Conservation (phyloP, 2,113 vertebrate species). For the Edolisoma coerulescens region DNA sequence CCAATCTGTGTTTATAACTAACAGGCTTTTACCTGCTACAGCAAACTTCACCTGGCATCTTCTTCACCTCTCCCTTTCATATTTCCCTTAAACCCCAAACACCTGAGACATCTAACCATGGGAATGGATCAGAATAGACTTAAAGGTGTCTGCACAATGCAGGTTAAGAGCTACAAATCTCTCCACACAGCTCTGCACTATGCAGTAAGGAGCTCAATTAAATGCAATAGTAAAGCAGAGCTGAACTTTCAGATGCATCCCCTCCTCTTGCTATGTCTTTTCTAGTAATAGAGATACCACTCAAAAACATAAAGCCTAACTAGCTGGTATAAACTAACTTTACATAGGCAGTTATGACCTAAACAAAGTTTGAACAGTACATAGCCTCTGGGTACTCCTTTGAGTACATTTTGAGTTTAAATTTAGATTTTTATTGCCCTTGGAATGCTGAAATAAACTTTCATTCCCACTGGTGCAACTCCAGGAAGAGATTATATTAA, state of each 20-base stretch:
- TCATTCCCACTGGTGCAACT: constrained; percentile 27
- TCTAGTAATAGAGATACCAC: neutral
- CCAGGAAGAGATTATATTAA: constrained; percentile 56
- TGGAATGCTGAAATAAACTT: constrained; percentile 47
- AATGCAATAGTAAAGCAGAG: neutral
- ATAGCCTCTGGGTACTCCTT: constrained; percentile 3
- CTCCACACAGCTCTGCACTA: neutral
- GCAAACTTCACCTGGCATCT: neutral
- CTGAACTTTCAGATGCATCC: neutral
- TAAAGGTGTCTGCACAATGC: neutral
- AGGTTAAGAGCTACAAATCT: neutral
- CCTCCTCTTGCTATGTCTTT: neutral
- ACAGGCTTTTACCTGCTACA: neutral
- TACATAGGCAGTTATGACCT: constrained; percentile 20
- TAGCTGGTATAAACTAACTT: neutral
- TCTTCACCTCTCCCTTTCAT: neutral
- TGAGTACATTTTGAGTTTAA: constrained; percentile 31
- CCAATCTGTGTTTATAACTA: neutral
- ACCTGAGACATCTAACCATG: neutral
- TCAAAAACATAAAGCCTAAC: neutral
- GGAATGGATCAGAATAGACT: neutral
- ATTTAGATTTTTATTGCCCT: constrained; percentile 64
- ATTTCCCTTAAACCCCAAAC: neutral
- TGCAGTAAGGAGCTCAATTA: neutral
- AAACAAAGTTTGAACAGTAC: constrained; percentile 39